phyloP scores from a whole-genome alignment of 1,140 invertebrate species.

The Ceratosolen solmsi region DNA sequence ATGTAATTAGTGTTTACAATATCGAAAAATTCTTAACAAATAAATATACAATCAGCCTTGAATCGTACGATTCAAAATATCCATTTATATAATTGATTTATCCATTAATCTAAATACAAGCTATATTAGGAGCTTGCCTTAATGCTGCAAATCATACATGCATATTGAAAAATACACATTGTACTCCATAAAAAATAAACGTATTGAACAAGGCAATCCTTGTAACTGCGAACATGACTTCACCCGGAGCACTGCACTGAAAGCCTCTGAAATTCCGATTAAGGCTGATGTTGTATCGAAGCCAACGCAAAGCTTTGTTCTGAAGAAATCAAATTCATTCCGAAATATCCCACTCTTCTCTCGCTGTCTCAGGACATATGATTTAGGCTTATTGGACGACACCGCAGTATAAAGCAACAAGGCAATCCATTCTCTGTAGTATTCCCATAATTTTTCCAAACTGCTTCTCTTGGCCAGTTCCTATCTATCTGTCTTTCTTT shows the following conservation, averaged over 20 bases:
- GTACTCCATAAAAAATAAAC: no score
- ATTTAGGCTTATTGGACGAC: constrained; percentile 20
- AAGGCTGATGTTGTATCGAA: constrained; percentile 2
- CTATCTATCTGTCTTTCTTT: neutral
- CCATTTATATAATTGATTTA: no score
- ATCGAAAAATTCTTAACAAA: no score
- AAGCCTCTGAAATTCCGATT: constrained; percentile 22
- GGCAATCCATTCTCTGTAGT: constrained; percentile 3
- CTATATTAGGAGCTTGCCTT: no score
- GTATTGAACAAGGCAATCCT: no score
- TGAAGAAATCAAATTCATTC: constrained; percentile 23
- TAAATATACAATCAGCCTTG: no score
- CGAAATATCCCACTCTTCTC: neutral
- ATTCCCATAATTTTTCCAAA: neutral
- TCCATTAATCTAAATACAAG: no score
- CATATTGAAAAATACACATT: no score
- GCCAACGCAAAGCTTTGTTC: constrained; percentile 6
- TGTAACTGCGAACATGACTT: neutral
- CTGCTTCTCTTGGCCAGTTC: neutral
- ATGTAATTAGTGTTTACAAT: no score
- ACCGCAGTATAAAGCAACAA: neutral
- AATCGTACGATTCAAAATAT: no score
- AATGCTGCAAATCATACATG: no score
- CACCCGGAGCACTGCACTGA: neutral
- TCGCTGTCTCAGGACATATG: neutral